Percentiles rank a stretch among this genome's conserved stretches.
Conservation (phyloP, 92 coral and sea anemone species). For the Anthopleura xanthogrammica region DNA sequence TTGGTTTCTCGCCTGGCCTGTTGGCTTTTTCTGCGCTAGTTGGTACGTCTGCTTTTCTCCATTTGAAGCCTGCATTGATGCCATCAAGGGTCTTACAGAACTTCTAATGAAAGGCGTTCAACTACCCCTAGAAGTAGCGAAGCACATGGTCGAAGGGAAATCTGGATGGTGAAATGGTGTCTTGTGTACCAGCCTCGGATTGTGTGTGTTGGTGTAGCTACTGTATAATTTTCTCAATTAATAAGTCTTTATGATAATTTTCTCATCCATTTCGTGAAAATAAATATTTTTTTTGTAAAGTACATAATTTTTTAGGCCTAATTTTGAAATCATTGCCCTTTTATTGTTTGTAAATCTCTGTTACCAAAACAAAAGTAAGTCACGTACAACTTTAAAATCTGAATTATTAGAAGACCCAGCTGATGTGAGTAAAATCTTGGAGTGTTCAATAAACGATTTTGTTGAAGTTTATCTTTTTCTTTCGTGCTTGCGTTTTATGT, state of each 20-base stretch:
- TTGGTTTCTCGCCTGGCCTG: conserved; percentile 94
- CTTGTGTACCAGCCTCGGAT: too few relatives aligned
- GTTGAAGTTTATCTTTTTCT: not conserved
- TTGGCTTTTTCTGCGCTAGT: conserved; percentile 97
- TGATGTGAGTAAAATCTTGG: not conserved
- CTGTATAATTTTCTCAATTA: not conserved
- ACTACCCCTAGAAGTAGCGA: conserved; percentile 91
- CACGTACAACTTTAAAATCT: too few relatives aligned
- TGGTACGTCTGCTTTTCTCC: conserved; percentile 99
- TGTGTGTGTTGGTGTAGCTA: not conserved
- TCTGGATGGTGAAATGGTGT: conserved; percentile 64
- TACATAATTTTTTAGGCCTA: not conserved
- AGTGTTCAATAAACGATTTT: not conserved
- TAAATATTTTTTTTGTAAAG: not conserved
- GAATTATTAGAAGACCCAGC: not conserved
- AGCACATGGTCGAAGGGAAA: conserved; percentile 98
- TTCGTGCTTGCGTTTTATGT: too few relatives aligned
- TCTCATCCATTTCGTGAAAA: not conserved
- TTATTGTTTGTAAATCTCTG: too few relatives aligned
- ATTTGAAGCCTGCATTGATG: conserved; percentile 93
- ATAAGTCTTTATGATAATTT: not conserved
- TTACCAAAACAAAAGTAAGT: too few relatives aligned
- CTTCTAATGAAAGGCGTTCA: conserved; percentile 90
- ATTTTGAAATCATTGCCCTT: too few relatives aligned
- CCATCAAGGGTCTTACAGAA: conserved; percentile 76